These are phyloP conservation scores for Neoaliturus tenellus DNA, from an alignment of 2,888 invertebrate genomes.

Conservation along the genomic window DNA sequence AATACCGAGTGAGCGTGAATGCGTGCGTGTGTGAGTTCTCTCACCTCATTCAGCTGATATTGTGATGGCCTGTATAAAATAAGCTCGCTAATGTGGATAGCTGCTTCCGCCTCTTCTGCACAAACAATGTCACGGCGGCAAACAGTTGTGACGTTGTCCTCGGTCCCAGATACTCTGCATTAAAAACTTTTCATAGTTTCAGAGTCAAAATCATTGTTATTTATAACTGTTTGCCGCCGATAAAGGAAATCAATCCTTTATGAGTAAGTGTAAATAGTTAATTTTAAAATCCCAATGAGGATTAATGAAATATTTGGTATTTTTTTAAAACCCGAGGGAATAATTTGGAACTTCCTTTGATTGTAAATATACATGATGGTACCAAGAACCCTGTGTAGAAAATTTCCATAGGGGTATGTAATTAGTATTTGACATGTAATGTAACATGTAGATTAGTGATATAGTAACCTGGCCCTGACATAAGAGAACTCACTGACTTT, in stretches of 20 bases:
- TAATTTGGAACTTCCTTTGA: constrained; percentile 51
- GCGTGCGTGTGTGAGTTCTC: constrained; percentile 46
- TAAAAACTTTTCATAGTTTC: not conserved
- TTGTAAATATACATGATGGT: constrained; percentile 54
- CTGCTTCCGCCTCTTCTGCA: constrained; percentile 55
- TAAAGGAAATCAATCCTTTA: constrained; percentile 1
- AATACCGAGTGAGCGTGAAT: constrained; percentile 47
- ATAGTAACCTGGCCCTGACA: constrained; percentile 16
- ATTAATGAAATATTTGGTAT: constrained; percentile 47
- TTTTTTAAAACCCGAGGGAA: constrained; percentile 54
- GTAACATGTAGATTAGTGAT: constrained; percentile 29
- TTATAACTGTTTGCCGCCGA: constrained; percentile 52
- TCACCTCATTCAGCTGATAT: constrained; percentile 60
- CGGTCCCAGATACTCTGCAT: not conserved
- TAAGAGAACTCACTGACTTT: constrained; percentile 9
- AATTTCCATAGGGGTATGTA: constrained; percentile 53
- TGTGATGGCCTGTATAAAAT: constrained; percentile 59
- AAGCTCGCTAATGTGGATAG: constrained; percentile 54
- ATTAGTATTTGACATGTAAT: constrained; percentile 56
- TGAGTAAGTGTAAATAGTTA: constrained; percentile 51
- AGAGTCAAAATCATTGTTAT: constrained; percentile 2
- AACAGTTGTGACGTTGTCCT: constrained; percentile 1
- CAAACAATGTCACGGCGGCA: constrained; percentile 51
- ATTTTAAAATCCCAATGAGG: constrained; percentile 19
- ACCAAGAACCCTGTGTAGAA: constrained; percentile 56